phyloP scores from a whole-genome alignment of 2,797 vertebrate genomes.

The Gymnocypris eckloni region DNA sequence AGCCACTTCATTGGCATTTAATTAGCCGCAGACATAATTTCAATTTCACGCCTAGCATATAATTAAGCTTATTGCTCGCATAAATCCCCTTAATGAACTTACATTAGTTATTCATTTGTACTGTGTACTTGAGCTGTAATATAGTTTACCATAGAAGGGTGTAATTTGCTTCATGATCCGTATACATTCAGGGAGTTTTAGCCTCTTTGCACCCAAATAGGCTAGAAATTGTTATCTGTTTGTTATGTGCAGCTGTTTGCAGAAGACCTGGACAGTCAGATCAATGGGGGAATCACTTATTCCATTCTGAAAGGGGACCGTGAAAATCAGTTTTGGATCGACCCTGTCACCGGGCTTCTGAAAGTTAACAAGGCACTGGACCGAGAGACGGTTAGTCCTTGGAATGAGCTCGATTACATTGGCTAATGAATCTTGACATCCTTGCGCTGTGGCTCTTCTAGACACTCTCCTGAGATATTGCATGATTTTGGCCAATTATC shows the following conservation, averaged over 20 bases:
- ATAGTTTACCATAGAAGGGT: not conserved
- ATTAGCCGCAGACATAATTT: slow-evolving; percentile 37
- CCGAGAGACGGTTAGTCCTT: slow-evolving; percentile 88
- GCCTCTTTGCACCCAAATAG: not conserved
- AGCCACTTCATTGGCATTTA: slow-evolving; percentile 34
- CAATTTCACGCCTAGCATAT: slow-evolving; percentile 46
- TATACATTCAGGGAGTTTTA: slow-evolving; percentile 11
- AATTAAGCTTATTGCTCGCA: slow-evolving; percentile 35
- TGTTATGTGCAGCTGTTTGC: slow-evolving; percentile 83
- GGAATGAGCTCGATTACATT: slow-evolving; percentile 50
- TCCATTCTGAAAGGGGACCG: slow-evolving; percentile 91
- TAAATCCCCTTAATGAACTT: slow-evolving; percentile 47
- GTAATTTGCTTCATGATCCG: slow-evolving; percentile 22
- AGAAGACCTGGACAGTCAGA: slow-evolving; percentile 93
- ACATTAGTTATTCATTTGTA: slow-evolving; percentile 15
- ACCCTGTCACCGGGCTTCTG: slow-evolving; percentile 88
- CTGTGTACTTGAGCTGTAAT: slow-evolving; percentile 34
- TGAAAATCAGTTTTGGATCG: slow-evolving; percentile 92
- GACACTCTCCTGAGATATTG: slow-evolving; percentile 20
- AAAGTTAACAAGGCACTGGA: slow-evolving; percentile 94
- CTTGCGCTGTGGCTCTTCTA: slow-evolving; percentile 30
- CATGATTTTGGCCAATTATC: slow-evolving; percentile 49
- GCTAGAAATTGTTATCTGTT: slow-evolving; percentile 2
- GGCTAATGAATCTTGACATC: slow-evolving; percentile 50
- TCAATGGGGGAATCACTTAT: slow-evolving; percentile 90